A percentile compares a stretch with the other conserved stretches of the same genome.
These are phyloP conservation scores for Hypomesus transpacificus DNA, from an alignment of 2,113 vertebrate species.

Conservation along the genomic window DNA sequence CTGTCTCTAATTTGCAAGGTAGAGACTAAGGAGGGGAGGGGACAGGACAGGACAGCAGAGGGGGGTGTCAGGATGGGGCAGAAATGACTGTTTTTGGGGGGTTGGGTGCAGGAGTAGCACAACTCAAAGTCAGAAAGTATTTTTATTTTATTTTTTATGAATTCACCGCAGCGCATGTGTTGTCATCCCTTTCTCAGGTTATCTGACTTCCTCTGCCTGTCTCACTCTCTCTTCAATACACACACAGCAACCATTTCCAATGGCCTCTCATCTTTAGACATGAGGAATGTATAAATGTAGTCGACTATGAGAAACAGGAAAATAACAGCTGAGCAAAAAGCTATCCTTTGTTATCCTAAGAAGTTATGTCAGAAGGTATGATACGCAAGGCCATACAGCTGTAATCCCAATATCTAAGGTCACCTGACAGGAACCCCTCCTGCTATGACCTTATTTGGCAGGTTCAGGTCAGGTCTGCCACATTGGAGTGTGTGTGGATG, in stretches of 20 bases:
- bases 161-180: slow-evolving; percentile 69
- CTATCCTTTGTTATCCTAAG: slow-evolving; percentile 85
- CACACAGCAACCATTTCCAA: not conserved
- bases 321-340: slow-evolving; percentile 75
- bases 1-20: slow-evolving; percentile 87
- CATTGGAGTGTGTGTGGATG: slow-evolving; percentile 13
- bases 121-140: slow-evolving; percentile 56
- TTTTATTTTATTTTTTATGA: slow-evolving; percentile 71
- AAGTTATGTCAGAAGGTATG: slow-evolving; percentile 88
- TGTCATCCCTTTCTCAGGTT: slow-evolving; percentile 78
- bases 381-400: slow-evolving; percentile 84
- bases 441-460: slow-evolving; percentile 82
- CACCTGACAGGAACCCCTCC: slow-evolving; percentile 85
- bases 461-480: slow-evolving; percentile 81
- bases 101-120: slow-evolving; percentile 71
- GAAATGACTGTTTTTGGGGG: slow-evolving; percentile 69
- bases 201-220: slow-evolving; percentile 23
- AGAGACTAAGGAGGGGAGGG: slow-evolving; percentile 77
- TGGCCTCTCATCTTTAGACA: slow-evolving; percentile 7
- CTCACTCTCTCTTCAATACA: not conserved
- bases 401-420: slow-evolving; percentile 84
- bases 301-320: not conserved
- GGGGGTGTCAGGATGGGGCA: slow-evolving; percentile 60
- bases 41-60: slow-evolving; percentile 26
- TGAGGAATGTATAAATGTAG: slow-evolving; percentile 47